Evolutionary conservation across 2,113 vertebrate species (phyloP).

Genomic region (human (Homo sapiens)): GRCh38 chr16:65393001-65393500

Average conservation of each 20-base stretch:
- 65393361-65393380: background rate
- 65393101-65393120: background rate
- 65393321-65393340: background rate
- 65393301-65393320: background rate
- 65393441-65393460: background rate
- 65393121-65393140: background rate
- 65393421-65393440: background rate
- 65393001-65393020: background rate
- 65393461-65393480: background rate
- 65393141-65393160: background rate
- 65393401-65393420: background rate
- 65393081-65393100: background rate
- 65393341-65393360: background rate
- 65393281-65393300: background rate
- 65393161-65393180: background rate
- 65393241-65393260: background rate
- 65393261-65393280: background rate
- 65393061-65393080: background rate
- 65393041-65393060: background rate
- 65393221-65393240: background rate
- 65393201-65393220: background rate
- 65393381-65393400: background rate
- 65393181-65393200: background rate
- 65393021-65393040: background rate
- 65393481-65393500: accelerated